Conservation (phyloP, 2,113 vertebrate species). For the Megaleporinus macrocephalus region DNA sequence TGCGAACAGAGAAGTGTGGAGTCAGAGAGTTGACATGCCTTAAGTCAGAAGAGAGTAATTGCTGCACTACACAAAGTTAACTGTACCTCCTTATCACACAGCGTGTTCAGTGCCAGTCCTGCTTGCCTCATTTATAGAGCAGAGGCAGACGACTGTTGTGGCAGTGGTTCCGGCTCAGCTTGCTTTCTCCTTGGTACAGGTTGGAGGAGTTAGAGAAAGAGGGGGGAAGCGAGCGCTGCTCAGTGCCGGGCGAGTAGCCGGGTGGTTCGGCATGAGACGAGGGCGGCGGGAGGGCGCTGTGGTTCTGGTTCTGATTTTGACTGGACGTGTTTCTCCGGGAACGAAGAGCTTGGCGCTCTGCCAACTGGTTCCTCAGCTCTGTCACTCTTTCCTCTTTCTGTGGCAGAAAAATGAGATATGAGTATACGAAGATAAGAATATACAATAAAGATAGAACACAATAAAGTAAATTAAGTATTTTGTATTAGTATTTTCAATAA, state of each 20-base stretch:
- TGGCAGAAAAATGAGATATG: not conserved
- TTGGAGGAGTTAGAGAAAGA: conserved; percentile 80
- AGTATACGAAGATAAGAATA: too few relatives aligned
- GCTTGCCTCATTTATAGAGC: conserved; percentile 84
- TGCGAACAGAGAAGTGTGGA: not conserved
- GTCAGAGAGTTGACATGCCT: not conserved
- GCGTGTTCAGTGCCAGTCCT: not conserved
- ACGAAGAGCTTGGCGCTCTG: conserved; percentile 87
- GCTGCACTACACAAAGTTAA: conserved; percentile 15
- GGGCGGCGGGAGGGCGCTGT: conserved; percentile 67
- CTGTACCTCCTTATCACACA: not conserved
- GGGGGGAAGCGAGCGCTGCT: conserved; percentile 76
- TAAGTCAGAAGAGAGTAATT: not conserved
- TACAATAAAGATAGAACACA: too few relatives aligned
- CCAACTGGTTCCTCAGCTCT: conserved; percentile 88
- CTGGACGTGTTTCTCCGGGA: conserved; percentile 82
- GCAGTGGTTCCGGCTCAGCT: conserved; percentile 89
- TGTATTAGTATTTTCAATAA: too few relatives aligned
- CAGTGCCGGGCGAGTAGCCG: conserved; percentile 73
- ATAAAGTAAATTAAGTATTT: too few relatives aligned
- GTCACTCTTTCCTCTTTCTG: conserved; percentile 93
- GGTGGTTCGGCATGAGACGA: conserved; percentile 72
- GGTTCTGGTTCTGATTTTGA: conserved; percentile 61
- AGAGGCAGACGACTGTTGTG: conserved; percentile 92
- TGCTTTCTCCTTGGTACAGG: conserved; percentile 87